Percentiles rank a stretch among this genome's conserved stretches.
Conservation (phyloP, 2,113 vertebrate species). For the Halcyon malimbica region DNA sequence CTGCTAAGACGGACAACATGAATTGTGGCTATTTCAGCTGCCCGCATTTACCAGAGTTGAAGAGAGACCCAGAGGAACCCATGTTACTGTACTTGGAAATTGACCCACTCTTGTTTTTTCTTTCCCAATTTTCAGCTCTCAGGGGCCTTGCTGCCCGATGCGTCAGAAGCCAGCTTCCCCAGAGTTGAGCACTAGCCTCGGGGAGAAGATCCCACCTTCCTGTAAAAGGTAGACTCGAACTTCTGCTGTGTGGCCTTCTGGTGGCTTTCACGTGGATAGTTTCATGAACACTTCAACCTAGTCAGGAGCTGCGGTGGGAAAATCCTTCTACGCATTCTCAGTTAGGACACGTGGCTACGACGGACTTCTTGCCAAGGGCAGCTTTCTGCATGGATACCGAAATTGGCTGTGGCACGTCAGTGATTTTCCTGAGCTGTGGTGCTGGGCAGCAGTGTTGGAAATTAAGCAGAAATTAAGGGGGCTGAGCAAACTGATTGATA, state of each 20-base stretch:
- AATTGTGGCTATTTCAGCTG: background rate
- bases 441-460: background rate
- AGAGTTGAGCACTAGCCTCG: slow-evolving; percentile 59
- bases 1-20: background rate
- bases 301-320: background rate
- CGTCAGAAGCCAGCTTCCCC: slow-evolving; percentile 62
- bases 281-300: background rate
- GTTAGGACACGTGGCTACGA: background rate
- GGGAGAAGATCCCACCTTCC: background rate
- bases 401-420: background rate
- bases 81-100: background rate
- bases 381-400: too few species aligned
- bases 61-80: background rate
- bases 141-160: slow-evolving; percentile 37
- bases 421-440: background rate
- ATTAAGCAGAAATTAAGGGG: background rate
- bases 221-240: background rate
- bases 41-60: background rate
- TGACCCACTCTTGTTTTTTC: background rate
- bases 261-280: background rate
- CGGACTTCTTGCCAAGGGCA: background rate
- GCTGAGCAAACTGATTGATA: background rate
- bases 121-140: slow-evolving; percentile 49
- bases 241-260: background rate
- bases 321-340: fast-evolving